Base-by-base conservation (phyloP, 2,888 invertebrate species). In the Hypsopygia costalis region DNA sequence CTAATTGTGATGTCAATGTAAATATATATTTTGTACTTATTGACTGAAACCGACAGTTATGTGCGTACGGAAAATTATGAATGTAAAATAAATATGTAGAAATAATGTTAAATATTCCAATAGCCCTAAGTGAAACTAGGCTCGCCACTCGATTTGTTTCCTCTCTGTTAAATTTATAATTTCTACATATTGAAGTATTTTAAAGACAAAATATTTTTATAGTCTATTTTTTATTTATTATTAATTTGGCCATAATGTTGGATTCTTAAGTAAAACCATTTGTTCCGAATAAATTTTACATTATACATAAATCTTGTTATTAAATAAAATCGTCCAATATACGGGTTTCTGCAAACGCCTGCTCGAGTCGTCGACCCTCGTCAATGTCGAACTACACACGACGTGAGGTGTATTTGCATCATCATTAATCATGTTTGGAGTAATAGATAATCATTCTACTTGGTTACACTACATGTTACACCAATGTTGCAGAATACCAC, bases 11-110 rank as follows among this genome's bases (percentile, higher is more conserved):
- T 71, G 61, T 65, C 67, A 57, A 62, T 78, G 79, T 80, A 79
- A 79, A 81, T 80, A 78, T 60, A 46, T 73, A 71, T 79, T 76
- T 75, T 79, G 80, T 81, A 81, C 82, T 81, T 79, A 76, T 71
- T 64, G 76, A 80, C 75, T 75, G 71, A 63, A 46, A 46, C 41
- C 46, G 36, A 39, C 40, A 30, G 16, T 20, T 36, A 29, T 40
- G 35, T 34, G 39, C 39, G 36, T 36, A 44, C 39, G 41, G 30
- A 39, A 37, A 37, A 37, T 40, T 36, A 27, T 11, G 12, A 41
- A 25, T 32, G 31, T 11, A 30, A 34, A 41, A 32, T 34, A 11
- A 25, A 21, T 32, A 16, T 28, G 10, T 16, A 36, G 16, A 39
- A 25, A 32, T 34, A 36, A 40, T 32, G 27, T 39, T 28, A 34